Percentiles rank a stretch among this genome's conserved stretches.
phyloP scores from a whole-genome alignment of 1,140 invertebrate genomes.

The Drosophila pseudoobscura region DNA sequence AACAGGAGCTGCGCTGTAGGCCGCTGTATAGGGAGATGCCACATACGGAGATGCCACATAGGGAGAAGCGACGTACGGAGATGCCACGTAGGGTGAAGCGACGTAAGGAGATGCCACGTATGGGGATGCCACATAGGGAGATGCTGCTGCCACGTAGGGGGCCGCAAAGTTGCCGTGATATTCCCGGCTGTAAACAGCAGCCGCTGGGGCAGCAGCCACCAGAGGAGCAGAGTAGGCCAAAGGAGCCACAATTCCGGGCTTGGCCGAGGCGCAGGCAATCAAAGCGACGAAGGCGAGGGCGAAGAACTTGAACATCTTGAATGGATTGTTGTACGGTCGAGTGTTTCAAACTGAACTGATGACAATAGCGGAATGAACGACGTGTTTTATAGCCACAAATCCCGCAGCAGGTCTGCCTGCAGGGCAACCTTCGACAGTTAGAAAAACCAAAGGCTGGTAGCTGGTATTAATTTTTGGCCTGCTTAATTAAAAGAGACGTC shows the following conservation, averaged over 20 bases:
- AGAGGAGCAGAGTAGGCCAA: slow-evolving; percentile 62
- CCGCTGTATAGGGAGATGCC: slow-evolving; percentile 37
- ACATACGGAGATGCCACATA: slow-evolving; percentile 64
- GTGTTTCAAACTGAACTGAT: slow-evolving; percentile 65
- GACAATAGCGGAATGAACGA: slow-evolving; percentile 7
- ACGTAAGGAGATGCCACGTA: slow-evolving; percentile 48
- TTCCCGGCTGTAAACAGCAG: slow-evolving; percentile 52
- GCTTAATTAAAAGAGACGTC: slow-evolving; percentile 25
- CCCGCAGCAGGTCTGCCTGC: background rate
- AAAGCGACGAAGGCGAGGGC: slow-evolving; percentile 63
- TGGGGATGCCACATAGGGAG: too few relatives aligned
- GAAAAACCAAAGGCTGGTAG: too few relatives aligned
- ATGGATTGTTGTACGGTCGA: slow-evolving; percentile 37
- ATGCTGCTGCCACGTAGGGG: slow-evolving; percentile 39
- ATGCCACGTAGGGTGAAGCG: background rate
- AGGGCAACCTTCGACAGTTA: slow-evolving; percentile 10
- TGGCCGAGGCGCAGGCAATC: slow-evolving; percentile 65
- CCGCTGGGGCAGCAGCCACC: slow-evolving; percentile 7
- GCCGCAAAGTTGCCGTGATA: slow-evolving; percentile 67
- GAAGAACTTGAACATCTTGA: slow-evolving; percentile 76
- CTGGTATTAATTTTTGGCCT: background rate
- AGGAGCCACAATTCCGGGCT: slow-evolving; percentile 60
- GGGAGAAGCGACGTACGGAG: slow-evolving; percentile 38
- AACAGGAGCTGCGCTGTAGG: slow-evolving; percentile 60
- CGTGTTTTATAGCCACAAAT: too few relatives aligned